Evolutionary conservation across 2,113 vertebrate genomes (phyloP), one percentile per base, ranked within the genome.

Genomic region (Sus scrofa): DNA sequence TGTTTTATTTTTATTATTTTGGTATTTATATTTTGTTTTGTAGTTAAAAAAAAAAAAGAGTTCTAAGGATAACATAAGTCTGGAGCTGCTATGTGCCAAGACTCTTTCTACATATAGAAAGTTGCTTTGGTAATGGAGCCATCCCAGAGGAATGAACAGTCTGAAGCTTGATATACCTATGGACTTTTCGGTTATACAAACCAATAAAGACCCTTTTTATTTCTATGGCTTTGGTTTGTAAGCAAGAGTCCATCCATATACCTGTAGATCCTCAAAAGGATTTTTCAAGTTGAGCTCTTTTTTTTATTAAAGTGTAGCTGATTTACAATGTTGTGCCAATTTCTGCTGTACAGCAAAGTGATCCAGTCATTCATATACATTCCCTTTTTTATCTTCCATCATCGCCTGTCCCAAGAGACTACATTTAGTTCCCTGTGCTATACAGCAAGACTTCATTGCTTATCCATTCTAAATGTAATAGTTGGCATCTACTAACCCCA

Each of bases 1-100:
- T 73, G n/a, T 16, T 67, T 39, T 26, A 22, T 39, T 68, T 60
- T 60, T 44, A 44, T 67, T n/a, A 6, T 34, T 30, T n/a, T 34
- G 93, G 60, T 68, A 16, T 67, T 58, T 96, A 50, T 68, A 16
- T 67, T 58, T 96, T 79, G 74, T 32, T 92, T 95, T 92, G 12
- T 32, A 67, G 14, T 67, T 2, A 56, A 56, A 60, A 77, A 79
- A 44, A 44, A 44, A 44, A 44, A 44, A 34, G 3, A 67, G 22
- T 89, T 89, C n/a, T 39, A 75, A 79, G 65, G 6, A 78, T 24
- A 84, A 44, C 37, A 30, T 60, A 77, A 77, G 22, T 39, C 12
- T 81, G 62, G 44, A 73, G 32, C 50, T 71, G 30, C 22, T 73
- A 34, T 83, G 14, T 93, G 22, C 18, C 34, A 32, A 39, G 13